phyloP scores from a whole-genome alignment of 1,140 invertebrate species.

The Drosophila prosaltans region DNA sequence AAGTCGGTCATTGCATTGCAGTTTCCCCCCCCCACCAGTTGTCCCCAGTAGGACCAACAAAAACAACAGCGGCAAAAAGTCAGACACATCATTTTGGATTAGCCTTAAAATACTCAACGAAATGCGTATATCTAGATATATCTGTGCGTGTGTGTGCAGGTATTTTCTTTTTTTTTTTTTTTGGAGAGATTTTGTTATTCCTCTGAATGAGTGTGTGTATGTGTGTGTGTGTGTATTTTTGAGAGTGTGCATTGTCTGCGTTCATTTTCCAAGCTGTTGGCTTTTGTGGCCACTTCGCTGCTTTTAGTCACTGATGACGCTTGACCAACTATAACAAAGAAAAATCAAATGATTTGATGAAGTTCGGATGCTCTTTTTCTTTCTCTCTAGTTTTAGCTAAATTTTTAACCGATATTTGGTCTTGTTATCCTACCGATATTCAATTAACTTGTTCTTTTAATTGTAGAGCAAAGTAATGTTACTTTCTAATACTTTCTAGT shows the following conservation, averaged over 20 bases:
- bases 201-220: no score
- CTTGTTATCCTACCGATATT: no score
- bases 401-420: no score
- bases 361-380: background rate
- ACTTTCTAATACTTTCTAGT: no score
- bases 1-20: conserved; percentile 66
- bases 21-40: conserved; percentile 19
- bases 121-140: conserved; percentile 36
- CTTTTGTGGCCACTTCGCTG: conserved; percentile 42
- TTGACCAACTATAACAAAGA: conserved; percentile 14
- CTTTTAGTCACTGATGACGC: conserved; percentile 10
- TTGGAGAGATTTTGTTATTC: background rate
- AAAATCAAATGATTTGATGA: background rate
- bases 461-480: no score
- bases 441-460: no score
- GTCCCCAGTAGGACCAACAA: background rate
- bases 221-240: conserved; percentile 6
- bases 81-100: conserved; percentile 79
- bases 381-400: no score
- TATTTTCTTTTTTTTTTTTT: conserved; percentile 35
- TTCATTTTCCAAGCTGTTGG: conserved; percentile 71
- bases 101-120: conserved; percentile 56
- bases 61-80: conserved; percentile 35
- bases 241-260: conserved; percentile 59
- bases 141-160: conserved; percentile 28